Base-by-base conservation (phyloP, 1,140 invertebrate species). In the Drosophila varians region DNA sequence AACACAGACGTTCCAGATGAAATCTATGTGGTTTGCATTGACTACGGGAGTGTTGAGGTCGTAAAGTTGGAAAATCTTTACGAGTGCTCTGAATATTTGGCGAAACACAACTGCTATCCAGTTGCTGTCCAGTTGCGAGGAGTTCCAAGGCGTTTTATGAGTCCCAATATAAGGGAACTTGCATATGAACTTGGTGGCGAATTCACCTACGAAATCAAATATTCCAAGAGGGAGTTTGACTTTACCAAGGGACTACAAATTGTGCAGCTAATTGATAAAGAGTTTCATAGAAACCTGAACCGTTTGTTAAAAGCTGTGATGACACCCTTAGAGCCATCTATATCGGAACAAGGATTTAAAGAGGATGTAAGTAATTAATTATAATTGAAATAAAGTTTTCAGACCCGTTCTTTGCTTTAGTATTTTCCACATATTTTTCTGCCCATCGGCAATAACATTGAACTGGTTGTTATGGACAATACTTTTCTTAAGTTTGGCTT, bases 391-490 rank as follows among this genome's bases (percentile, higher is more conserved):
- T n/a, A 43, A 9, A 12, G 16, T 56, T 31, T 11, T 9, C 53
- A 14, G 28, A 19, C 4, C 16, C 12, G n/a, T 11, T 52, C 40
- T 31, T 18, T 7, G 52, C 4, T 46, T n/a, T n/a, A 91, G 90
- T 72, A 58, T 49, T 48, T 91, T 19, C 14, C 51, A 0, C 58
- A 74, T 7, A 31, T 83, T 3, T 28, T 16, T 0, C 47, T 90
- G 40, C 74, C 62, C 4, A 72, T 53, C 18, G 90, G 90, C 6
- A 68, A 73, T 3, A 57, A 62, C 19, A 52, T 87, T 3, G 49
- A 89, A 19, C 7, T 90, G 53, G 49, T 83, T 28, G 57, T 91
- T 16, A 89, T 83, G 83, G 90, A 91, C 31, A 90, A 90, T 51
- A 65, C 53, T 0, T 71, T 76, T 5, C 18, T 90, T 0, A 66